A percentile compares a stretch with the other conserved stretches of the same genome.
phyloP scores from a whole-genome alignment of 2,888 invertebrate genomes.

The Nemapogon koenigi region DNA sequence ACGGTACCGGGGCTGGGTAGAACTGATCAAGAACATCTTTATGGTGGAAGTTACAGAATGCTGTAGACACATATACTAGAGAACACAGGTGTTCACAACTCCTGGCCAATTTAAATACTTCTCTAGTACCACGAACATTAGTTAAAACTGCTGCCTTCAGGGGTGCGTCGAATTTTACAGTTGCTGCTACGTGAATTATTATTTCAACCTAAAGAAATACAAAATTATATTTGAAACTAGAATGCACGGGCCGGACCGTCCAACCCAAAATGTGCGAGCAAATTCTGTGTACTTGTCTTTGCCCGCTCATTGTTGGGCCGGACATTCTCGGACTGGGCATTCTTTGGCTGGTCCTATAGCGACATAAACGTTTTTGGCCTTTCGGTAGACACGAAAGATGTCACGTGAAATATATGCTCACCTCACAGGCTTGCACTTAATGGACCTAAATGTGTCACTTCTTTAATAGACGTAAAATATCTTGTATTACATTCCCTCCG shows the following conservation, averaged over 20 bases:
- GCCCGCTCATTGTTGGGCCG: no score
- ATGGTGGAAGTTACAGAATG: background rate
- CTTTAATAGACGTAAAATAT: no score
- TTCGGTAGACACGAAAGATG: no score
- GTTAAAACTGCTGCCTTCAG: background rate
- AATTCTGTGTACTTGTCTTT: no score
- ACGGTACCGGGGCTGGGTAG: background rate
- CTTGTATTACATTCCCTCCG: no score
- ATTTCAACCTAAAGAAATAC: conserved; percentile 1
- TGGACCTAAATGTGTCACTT: no score
- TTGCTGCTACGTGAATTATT: conserved; percentile 3
- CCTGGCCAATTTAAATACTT: background rate
- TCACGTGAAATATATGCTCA: no score
- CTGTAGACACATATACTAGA: background rate
- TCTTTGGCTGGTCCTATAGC: no score
- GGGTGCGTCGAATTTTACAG: background rate
- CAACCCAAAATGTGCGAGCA: background rate
- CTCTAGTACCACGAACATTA: background rate
- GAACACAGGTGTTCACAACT: background rate
- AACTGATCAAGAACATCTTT: background rate
- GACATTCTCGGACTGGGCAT: no score
- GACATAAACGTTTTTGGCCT: no score
- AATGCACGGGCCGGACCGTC: background rate
- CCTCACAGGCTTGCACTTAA: no score
- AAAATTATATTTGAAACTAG: background rate